A percentile compares a stretch with the other conserved stretches of the same genome.
Evolutionary conservation across 2,888 invertebrate species (phyloP).

Genomic region (Sthenelais limicola): DNA sequence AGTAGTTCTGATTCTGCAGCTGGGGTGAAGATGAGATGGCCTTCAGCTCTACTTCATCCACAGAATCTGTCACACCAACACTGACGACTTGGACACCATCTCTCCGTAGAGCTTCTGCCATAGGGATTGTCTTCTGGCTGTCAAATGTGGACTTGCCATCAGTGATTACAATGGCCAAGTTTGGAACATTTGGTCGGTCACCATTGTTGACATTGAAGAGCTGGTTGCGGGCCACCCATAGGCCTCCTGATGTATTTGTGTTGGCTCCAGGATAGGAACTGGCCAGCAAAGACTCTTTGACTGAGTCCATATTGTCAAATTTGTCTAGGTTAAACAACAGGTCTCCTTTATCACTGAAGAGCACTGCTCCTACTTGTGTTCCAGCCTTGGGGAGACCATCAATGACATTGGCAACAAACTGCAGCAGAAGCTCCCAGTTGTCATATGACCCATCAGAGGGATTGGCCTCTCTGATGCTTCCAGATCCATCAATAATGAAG

Average conservation of each 20-base stretch:
- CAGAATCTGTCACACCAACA: constrained; percentile 12
- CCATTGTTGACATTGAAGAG: constrained; percentile 17
- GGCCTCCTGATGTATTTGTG: constrained; percentile 21
- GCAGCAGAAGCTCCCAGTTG: constrained; percentile 28
- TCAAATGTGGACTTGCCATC: constrained; percentile 23
- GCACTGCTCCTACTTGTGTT: constrained; percentile 17
- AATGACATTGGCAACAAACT: constrained; percentile 20
- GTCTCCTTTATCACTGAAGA: constrained; percentile 9
- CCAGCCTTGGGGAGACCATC: background rate
- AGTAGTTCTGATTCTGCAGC: background rate
- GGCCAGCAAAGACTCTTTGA: background rate
- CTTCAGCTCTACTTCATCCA: constrained; percentile 10
- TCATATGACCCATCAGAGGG: constrained; percentile 15
- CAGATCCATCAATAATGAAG: constrained; percentile 33
- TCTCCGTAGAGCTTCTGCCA: background rate
- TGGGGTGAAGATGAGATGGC: background rate
- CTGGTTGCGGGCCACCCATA: background rate
- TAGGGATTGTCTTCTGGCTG: constrained; percentile 3
- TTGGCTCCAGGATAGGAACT: constrained; percentile 11
- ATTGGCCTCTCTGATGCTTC: constrained; percentile 32
- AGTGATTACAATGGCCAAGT: constrained; percentile 15
- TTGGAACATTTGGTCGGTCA: constrained; percentile 17
- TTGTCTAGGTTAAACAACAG: background rate
- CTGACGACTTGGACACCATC: constrained; percentile 15
- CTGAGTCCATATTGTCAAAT: too few species aligned